Evolutionary conservation across 2,888 invertebrate genomes (phyloP).

Genomic region (Mythimna impura): DNA sequence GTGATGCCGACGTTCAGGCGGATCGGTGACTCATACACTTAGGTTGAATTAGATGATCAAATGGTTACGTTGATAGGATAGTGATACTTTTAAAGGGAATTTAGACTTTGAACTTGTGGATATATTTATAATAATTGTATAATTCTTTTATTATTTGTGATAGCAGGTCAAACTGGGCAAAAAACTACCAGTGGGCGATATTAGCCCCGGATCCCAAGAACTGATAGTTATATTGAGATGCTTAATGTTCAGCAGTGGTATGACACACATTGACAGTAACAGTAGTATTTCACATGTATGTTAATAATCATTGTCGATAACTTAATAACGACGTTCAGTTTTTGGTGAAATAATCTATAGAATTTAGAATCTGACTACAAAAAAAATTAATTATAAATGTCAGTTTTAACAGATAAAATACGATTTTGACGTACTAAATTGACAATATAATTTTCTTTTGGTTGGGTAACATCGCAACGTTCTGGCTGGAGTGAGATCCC

Average conservation of each 20-base stretch:
- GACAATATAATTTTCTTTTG: neutral
- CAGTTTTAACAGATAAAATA: too few relatives aligned
- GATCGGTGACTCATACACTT: slow-evolving; percentile 58
- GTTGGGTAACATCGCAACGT: too few relatives aligned
- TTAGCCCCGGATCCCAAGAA: neutral
- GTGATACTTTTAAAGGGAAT: slow-evolving; percentile 12
- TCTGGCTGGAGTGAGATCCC: too few relatives aligned
- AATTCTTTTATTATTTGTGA: neutral
- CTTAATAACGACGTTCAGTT: too few relatives aligned
- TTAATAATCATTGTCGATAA: too few relatives aligned
- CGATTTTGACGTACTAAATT: neutral
- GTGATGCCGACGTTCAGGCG: slow-evolving; percentile 47
- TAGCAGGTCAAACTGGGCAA: neutral
- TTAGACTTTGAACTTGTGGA: slow-evolving; percentile 8
- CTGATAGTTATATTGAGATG: neutral
- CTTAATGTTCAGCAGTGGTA: neutral
- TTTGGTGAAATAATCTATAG: too few relatives aligned
- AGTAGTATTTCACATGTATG: too few relatives aligned
- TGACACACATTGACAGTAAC: neutral
- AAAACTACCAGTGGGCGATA: neutral
- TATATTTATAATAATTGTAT: too few relatives aligned
- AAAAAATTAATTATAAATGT: too few relatives aligned
- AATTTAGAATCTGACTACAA: too few relatives aligned
- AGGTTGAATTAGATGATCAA: slow-evolving; percentile 41
- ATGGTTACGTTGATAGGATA: slow-evolving; percentile 29